Percentiles rank a stretch among this genome's conserved stretches.
These are phyloP conservation scores for Microcebus jonahi DNA, from an alignment of 2,113 vertebrate genomes.

Conservation along the genomic window DNA sequence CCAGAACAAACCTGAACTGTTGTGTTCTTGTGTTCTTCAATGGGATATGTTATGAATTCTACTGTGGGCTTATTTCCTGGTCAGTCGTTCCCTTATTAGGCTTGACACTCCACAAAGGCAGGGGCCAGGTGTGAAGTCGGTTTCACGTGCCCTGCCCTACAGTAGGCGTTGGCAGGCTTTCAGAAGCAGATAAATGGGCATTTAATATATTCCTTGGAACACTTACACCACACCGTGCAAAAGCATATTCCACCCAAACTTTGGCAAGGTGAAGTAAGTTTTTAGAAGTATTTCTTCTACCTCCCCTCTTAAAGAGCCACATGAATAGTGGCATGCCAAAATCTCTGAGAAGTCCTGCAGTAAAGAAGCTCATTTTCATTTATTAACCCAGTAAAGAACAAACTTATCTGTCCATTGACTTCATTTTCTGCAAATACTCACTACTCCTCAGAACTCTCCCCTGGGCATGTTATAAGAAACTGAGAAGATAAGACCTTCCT, in stretches of 20 bases:
- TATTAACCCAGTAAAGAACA: neutral
- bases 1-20: neutral
- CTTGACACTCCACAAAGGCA: neutral
- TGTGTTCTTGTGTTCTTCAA: neutral
- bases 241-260: neutral
- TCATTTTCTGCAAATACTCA: neutral
- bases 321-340: neutral
- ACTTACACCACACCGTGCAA: neutral
- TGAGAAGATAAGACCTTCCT: neutral
- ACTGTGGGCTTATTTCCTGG: neutral
- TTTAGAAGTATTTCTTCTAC: neutral
- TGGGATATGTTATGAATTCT: neutral
- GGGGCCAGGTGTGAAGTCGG: neutral
- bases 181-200: neutral
- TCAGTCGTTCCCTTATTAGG: neutral
- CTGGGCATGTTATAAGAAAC: neutral
- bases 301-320: neutral
- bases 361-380: neutral
- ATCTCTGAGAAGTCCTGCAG: neutral
- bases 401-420: neutral
- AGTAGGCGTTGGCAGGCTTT: neutral
- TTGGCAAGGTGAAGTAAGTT: neutral
- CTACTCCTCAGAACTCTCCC: neutral
- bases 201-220: neutral
- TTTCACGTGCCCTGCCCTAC: neutral